phyloP scores from a whole-genome alignment of 1,140 invertebrate species.

The Pteromalus puparum region DNA sequence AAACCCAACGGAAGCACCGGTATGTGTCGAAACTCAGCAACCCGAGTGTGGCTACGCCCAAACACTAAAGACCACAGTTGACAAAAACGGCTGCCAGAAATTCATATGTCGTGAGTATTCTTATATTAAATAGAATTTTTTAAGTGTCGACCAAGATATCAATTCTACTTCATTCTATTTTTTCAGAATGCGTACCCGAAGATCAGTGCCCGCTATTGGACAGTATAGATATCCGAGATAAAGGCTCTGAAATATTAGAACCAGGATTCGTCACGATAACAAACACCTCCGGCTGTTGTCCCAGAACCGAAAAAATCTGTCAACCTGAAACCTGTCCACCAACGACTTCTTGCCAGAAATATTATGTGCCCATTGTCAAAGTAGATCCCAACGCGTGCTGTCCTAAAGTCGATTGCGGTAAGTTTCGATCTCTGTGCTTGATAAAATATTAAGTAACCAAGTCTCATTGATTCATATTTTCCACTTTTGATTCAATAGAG shows the following conservation, averaged over 20 bases:
- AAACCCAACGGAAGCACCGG: slow-evolving; percentile 53
- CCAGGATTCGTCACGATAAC: slow-evolving; percentile 78
- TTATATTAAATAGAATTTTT: slow-evolving; percentile 27
- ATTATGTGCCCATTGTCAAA: slow-evolving; percentile 73
- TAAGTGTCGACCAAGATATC: slow-evolving; percentile 17
- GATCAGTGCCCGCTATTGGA: slow-evolving; percentile 79
- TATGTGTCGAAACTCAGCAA: slow-evolving; percentile 79
- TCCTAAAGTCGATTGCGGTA: slow-evolving; percentile 80
- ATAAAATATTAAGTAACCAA: slow-evolving; percentile 3
- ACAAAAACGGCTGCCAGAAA: slow-evolving; percentile 79
- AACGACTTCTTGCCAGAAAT: slow-evolving; percentile 77
- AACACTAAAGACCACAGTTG: slow-evolving; percentile 79
- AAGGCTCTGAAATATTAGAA: slow-evolving; percentile 70
- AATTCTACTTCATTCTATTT: not conserved
- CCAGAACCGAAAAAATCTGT: slow-evolving; percentile 78
- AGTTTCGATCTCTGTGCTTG: slow-evolving; percentile 51
- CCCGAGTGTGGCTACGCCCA: slow-evolving; percentile 84
- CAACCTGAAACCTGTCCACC: slow-evolving; percentile 78
- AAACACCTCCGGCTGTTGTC: slow-evolving; percentile 83
- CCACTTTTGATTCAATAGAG: slow-evolving; percentile 69
- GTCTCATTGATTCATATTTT: not conserved
- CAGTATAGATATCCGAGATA: slow-evolving; percentile 59
- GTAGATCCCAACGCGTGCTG: slow-evolving; percentile 79
- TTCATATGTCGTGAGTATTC: slow-evolving; percentile 81
- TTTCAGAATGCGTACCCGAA: slow-evolving; percentile 81